Conservation (phyloP, 2,113 vertebrate genomes). For the Apteryx owenii region DNA sequence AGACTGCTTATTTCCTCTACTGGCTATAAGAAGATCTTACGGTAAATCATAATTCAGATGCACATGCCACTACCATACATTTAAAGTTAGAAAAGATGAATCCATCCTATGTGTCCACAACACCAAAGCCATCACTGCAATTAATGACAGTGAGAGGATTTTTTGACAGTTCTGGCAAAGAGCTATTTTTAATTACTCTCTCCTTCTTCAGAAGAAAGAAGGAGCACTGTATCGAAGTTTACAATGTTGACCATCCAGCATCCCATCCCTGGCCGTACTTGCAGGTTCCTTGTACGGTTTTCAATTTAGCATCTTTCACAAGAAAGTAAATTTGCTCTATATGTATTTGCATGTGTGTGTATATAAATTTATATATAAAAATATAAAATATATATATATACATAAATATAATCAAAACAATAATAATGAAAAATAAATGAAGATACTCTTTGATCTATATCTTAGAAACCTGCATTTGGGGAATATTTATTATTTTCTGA, state of each 20-base stretch:
- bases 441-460: constrained; percentile 27
- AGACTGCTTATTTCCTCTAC: background rate
- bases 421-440: constrained; percentile 49
- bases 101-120: background rate
- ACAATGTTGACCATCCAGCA: background rate
- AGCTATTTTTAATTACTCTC: background rate
- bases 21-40: background rate
- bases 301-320: background rate
- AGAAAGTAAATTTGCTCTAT: background rate
- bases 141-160: background rate
- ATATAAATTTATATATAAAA: background rate
- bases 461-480: constrained; percentile 10
- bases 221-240: background rate
- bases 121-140: background rate
- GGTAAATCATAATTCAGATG: background rate
- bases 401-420: constrained; percentile 7
- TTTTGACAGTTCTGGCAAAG: background rate
- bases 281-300: background rate
- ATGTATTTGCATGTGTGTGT: background rate
- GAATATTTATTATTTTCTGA: constrained; percentile 75
- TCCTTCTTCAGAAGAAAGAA: background rate
- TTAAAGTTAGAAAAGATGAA: background rate
- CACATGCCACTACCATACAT: background rate
- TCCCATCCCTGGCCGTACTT: background rate
- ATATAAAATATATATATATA: background rate